phyloP scores from a whole-genome alignment of 2,888 invertebrate genomes.

The Panzeria rudis region DNA sequence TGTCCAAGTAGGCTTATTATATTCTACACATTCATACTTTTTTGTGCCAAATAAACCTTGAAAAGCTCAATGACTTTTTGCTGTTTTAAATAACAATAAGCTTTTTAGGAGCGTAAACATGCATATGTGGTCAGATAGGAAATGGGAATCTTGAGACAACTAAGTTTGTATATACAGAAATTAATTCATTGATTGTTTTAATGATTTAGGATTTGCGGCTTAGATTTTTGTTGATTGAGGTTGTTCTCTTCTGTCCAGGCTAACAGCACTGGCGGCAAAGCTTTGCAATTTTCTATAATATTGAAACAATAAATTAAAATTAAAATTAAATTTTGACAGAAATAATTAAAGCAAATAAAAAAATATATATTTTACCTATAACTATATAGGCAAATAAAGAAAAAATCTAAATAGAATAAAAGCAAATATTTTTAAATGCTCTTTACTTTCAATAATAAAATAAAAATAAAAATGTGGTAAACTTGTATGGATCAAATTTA shows the following conservation, averaged over 20 bases:
- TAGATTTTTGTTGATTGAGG: constrained; percentile 47
- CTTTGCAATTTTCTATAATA: background rate
- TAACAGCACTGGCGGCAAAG: constrained; percentile 20
- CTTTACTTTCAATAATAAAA: too few species aligned
- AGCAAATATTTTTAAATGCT: too few species aligned
- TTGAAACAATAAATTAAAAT: too few species aligned
- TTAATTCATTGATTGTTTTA: constrained; percentile 7
- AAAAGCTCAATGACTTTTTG: too few species aligned
- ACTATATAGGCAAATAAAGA: too few species aligned
- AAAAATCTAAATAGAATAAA: background rate
- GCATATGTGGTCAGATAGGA: background rate
- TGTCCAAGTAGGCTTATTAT: background rate
- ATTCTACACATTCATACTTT: background rate
- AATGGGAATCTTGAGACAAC: too few species aligned
- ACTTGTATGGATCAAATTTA: too few species aligned
- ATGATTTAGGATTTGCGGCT: constrained; percentile 48
- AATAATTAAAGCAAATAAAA: too few species aligned
- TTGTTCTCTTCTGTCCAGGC: constrained; percentile 47
- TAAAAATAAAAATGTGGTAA: background rate
- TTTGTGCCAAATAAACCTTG: too few species aligned
- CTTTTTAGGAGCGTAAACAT: background rate
- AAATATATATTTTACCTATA: too few species aligned
- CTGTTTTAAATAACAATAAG: background rate
- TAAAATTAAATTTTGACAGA: too few species aligned
- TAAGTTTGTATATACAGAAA: too few species aligned